Evolutionary conservation across 2,797 vertebrate species (phyloP).

Genomic region (Hypotaenidia philippensis): DNA sequence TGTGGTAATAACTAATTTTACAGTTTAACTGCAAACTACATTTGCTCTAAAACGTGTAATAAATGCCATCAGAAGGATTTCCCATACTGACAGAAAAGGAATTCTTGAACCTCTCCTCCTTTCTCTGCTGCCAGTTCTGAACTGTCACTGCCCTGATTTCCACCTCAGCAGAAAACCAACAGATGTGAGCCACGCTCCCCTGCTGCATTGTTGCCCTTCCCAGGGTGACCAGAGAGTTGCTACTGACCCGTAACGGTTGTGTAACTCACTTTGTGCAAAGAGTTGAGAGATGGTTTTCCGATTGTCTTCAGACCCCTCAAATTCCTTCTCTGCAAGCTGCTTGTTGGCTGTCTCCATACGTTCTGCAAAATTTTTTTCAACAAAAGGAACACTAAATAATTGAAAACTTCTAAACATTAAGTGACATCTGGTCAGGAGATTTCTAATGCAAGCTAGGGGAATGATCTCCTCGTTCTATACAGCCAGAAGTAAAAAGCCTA

Average conservation of each 20-base stretch:
- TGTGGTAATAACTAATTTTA: not conserved
- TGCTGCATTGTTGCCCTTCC: not conserved
- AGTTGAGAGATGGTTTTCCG: constrained; percentile 97
- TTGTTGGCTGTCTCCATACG: constrained; percentile 98
- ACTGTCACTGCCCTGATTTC: not conserved
- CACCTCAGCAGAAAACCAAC: not conserved
- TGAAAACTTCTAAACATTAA: not conserved
- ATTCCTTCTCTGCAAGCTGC: constrained; percentile 95
- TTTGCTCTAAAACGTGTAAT: not conserved
- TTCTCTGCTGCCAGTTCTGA: not conserved
- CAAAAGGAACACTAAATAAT: not conserved
- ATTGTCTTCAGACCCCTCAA: constrained; percentile 95
- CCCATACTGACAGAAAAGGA: not conserved
- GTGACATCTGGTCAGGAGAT: not conserved
- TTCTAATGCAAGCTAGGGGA: not conserved
- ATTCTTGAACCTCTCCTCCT: not conserved
- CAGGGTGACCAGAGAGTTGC: not conserved
- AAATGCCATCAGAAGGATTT: not conserved
- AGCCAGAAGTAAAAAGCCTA: not conserved
- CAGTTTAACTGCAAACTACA: not conserved
- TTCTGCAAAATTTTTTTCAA: constrained; percentile 80
- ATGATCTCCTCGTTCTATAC: not conserved
- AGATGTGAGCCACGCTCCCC: not conserved
- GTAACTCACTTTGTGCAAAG: constrained; percentile 91
- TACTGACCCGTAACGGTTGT: not conserved